Percentiles rank a stretch among this genome's conserved stretches.
Evolutionary conservation across 2,113 vertebrate genomes (phyloP).

Genomic region (Sceloporus undulatus): DNA sequence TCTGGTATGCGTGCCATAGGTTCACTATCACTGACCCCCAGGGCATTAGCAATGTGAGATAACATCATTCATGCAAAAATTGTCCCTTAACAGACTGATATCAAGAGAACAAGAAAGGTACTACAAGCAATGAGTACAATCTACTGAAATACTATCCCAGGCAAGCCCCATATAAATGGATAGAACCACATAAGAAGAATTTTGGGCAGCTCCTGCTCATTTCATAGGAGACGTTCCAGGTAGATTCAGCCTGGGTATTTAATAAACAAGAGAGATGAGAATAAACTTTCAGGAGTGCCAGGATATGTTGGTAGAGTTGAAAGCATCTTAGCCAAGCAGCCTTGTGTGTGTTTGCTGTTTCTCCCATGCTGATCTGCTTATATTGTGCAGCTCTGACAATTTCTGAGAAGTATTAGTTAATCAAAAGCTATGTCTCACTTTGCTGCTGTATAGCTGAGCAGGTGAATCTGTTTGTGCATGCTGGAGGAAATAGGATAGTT

Average conservation of each 20-base stretch:
- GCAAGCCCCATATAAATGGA: neutral
- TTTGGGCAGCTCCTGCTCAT: neutral
- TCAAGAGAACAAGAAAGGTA: slow-evolving; percentile 22
- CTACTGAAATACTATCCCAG: neutral
- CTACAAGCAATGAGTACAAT: neutral
- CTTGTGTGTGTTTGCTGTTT: slow-evolving; percentile 57
- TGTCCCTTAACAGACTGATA: slow-evolving; percentile 37
- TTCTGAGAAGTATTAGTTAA: slow-evolving; percentile 49
- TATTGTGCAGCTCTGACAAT: slow-evolving; percentile 48
- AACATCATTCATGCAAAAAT: slow-evolving; percentile 14
- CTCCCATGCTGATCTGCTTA: slow-evolving; percentile 54
- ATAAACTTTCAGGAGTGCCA: slow-evolving; percentile 38
- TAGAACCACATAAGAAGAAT: neutral
- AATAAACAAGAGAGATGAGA: slow-evolving; percentile 38
- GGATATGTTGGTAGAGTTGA: slow-evolving; percentile 45
- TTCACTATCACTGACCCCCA: too few relatives aligned
- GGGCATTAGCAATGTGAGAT: neutral
- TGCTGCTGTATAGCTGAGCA: neutral
- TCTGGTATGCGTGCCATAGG: too few relatives aligned
- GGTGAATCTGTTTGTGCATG: neutral
- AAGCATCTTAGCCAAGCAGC: slow-evolving; percentile 55
- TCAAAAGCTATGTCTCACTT: slow-evolving; percentile 27
- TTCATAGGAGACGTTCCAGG: slow-evolving; percentile 17
- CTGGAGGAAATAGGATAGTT: neutral
- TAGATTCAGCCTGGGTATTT: slow-evolving; percentile 45